phyloP scores from a whole-genome alignment of 2,113 vertebrate species.

The Phrynosoma platyrhinos region DNA sequence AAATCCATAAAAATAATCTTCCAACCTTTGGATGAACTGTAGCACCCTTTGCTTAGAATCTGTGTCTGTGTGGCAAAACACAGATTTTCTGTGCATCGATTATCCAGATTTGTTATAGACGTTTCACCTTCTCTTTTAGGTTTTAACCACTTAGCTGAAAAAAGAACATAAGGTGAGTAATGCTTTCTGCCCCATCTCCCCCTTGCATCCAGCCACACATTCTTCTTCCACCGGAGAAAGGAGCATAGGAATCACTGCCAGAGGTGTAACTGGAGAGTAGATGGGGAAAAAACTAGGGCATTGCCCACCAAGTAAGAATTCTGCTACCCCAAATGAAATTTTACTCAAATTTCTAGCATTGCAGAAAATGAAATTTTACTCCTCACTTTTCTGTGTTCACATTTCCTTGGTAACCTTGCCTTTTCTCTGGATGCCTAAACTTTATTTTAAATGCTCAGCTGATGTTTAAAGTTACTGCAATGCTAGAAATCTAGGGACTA shows the following conservation, averaged over 20 bases:
- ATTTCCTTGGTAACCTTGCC: too few species aligned
- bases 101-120: slow-evolving; percentile 32
- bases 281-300: too few species aligned
- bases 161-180: background rate
- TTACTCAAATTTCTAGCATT: too few species aligned
- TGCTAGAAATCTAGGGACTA: too few species aligned
- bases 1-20: background rate
- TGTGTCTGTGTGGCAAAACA: background rate
- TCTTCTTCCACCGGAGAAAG: background rate
- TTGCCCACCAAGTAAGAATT: too few species aligned
- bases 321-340: too few species aligned
- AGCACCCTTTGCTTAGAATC: background rate
- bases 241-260: background rate
- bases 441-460: too few species aligned
- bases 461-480: too few species aligned
- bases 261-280: background rate
- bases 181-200: background rate
- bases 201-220: background rate
- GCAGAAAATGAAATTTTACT: too few species aligned
- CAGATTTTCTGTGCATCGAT: slow-evolving; percentile 36
- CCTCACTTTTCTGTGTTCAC: too few species aligned
- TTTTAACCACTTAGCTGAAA: slow-evolving; percentile 13
- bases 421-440: too few species aligned
- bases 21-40: background rate
- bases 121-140: background rate